Evolutionary conservation across 2,113 vertebrate species (phyloP).

Genomic region (Desmodus rotundus): DNA sequence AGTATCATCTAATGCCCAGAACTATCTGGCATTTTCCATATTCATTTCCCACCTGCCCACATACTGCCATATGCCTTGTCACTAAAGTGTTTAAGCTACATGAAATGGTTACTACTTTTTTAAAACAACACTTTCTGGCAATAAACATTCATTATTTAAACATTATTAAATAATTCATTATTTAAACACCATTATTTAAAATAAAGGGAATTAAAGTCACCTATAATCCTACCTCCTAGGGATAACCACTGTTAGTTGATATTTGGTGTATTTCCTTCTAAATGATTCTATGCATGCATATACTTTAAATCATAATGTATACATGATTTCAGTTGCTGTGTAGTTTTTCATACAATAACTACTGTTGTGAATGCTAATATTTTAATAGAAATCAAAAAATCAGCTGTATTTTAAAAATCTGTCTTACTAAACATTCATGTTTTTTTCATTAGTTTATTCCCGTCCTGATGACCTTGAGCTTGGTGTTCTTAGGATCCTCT

Average conservation of each 20-base stretch:
- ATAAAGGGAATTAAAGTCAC: not conserved
- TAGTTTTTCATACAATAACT: not conserved
- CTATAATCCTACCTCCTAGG: not conserved
- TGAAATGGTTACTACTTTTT: not conserved
- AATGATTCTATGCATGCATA: not conserved
- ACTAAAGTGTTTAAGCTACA: not conserved
- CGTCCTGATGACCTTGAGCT: not conserved
- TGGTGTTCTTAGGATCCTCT: not conserved
- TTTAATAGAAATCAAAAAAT: not conserved
- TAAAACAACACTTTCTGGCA: not conserved
- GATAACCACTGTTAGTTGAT: not conserved
- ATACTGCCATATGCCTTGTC: not conserved
- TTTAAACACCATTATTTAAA: not conserved
- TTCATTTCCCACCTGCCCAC: not conserved
- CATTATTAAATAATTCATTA: not conserved
- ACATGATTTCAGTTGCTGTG: not conserved
- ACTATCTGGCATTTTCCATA: not conserved
- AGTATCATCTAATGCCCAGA: not conserved
- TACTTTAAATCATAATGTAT: not conserved
- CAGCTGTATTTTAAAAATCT: not conserved
- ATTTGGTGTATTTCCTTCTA: not conserved
- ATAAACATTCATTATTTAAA: not conserved
- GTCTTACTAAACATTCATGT: not conserved
- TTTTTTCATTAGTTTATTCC: not conserved
- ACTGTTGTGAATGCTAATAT: not conserved